Evolutionary conservation across 1,140 invertebrate species (phyloP).

Genomic region (Drosophila tristis): DNA sequence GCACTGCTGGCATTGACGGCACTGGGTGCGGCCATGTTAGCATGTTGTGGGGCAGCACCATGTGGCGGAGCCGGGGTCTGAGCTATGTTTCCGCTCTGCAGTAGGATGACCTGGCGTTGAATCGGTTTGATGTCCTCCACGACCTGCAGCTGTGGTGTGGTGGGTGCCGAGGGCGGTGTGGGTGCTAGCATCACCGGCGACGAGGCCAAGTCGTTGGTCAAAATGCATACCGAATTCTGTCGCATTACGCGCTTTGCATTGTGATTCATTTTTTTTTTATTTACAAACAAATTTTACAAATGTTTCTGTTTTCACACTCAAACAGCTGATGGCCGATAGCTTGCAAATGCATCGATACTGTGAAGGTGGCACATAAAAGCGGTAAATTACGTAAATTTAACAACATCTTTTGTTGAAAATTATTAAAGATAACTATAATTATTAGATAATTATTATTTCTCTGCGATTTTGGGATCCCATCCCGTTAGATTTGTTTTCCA

Average conservation of each 20-base stretch:
- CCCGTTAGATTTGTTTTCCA: too few species aligned
- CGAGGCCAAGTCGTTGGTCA: slow-evolving; percentile 37
- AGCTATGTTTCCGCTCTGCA: slow-evolving; percentile 52
- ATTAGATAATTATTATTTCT: too few species aligned
- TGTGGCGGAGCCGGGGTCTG: slow-evolving; percentile 33
- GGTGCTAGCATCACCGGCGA: slow-evolving; percentile 54
- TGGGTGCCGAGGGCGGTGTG: slow-evolving; percentile 47
- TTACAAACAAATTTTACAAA: slow-evolving; percentile 7
- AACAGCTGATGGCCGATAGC: not conserved
- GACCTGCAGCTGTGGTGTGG: slow-evolving; percentile 57
- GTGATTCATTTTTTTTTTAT: slow-evolving; percentile 55
- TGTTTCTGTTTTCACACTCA: not conserved
- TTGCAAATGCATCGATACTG: too few species aligned
- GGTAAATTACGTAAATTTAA: too few species aligned
- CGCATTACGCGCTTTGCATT: slow-evolving; percentile 67
- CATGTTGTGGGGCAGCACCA: slow-evolving; percentile 19
- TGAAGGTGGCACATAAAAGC: too few species aligned
- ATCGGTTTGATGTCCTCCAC: slow-evolving; percentile 64
- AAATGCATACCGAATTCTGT: slow-evolving; percentile 64
- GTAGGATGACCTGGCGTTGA: slow-evolving; percentile 65
- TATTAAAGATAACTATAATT: too few species aligned
- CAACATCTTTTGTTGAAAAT: too few species aligned
- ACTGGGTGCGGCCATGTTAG: slow-evolving; percentile 17
- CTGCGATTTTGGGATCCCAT: too few species aligned
- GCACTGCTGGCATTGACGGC: not conserved